A percentile compares a stretch with the other conserved stretches of the same genome.
Evolutionary conservation across 2,113 vertebrate genomes (phyloP).

Genomic region (Excalfactoria chinensis): DNA sequence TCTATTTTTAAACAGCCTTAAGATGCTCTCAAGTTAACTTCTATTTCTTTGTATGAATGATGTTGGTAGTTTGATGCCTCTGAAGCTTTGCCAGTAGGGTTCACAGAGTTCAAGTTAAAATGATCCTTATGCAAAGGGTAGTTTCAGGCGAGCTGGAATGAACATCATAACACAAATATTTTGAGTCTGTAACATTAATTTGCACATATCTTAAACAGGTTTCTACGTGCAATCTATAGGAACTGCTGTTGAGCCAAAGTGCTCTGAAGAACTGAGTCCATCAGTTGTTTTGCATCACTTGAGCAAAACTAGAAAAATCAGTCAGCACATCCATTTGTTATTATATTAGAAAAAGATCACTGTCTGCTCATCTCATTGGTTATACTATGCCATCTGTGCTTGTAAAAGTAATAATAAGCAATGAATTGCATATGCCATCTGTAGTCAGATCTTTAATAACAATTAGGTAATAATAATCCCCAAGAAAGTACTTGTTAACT

Average conservation of each 20-base stretch:
- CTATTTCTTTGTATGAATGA: neutral
- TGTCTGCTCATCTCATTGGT: slow-evolving; percentile 67
- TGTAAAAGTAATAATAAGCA: slow-evolving; percentile 77
- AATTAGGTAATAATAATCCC: slow-evolving; percentile 76
- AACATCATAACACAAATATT: slow-evolving; percentile 18
- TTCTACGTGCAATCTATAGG: neutral
- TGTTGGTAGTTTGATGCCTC: slow-evolving; percentile 27
- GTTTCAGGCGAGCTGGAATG: slow-evolving; percentile 28
- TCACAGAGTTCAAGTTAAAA: slow-evolving; percentile 35
- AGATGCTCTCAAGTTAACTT: neutral
- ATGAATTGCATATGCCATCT: slow-evolving; percentile 75
- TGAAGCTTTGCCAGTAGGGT: slow-evolving; percentile 53
- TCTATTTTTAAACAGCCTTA: neutral
- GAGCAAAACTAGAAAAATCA: slow-evolving; percentile 51
- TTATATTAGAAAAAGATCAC: slow-evolving; percentile 67
- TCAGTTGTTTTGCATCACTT: slow-evolving; percentile 28
- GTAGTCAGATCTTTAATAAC: slow-evolving; percentile 71
- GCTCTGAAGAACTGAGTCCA: neutral
- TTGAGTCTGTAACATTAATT: slow-evolving; percentile 13
- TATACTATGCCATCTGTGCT: slow-evolving; percentile 76
- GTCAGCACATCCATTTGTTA: slow-evolving; percentile 49
- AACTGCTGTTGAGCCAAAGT: neutral
- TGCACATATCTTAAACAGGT: neutral
- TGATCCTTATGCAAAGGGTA: slow-evolving; percentile 31
- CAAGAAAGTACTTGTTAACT: slow-evolving; percentile 72